Percentiles rank a stretch among this genome's conserved stretches.
phyloP scores from a whole-genome alignment of 2,888 invertebrate genomes.

The Patella caerulea region DNA sequence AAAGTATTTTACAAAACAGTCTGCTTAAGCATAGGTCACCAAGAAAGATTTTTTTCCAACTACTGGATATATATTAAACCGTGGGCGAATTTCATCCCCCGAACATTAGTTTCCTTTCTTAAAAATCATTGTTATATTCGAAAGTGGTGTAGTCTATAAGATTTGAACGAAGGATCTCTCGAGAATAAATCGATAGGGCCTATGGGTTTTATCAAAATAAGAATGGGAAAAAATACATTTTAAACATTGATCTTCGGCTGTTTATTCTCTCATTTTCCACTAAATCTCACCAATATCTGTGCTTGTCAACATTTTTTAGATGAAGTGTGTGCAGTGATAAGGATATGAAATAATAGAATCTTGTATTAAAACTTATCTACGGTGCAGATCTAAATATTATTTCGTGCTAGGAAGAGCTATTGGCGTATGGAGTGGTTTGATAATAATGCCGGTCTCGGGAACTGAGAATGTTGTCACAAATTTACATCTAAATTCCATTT shows the following conservation, averaged over 20 bases:
- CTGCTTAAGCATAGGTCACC: too few relatives aligned
- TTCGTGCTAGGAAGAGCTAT: neutral
- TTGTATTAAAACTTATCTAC: neutral
- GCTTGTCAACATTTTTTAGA: conserved; percentile 3
- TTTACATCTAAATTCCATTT: conserved; percentile 13
- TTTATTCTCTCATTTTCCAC: conserved; percentile 9
- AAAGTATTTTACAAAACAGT: too few relatives aligned
- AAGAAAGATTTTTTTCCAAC: too few relatives aligned
- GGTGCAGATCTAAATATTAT: conserved; percentile 7
- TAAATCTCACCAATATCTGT: conserved; percentile 1
- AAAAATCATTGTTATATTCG: neutral
- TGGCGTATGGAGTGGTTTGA: conserved; percentile 7
- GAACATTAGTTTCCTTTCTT: too few relatives aligned
- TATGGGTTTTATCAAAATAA: neutral
- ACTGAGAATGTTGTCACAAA: conserved; percentile 9
- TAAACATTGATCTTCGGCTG: conserved; percentile 1
- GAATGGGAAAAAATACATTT: neutral
- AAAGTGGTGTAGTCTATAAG: neutral
- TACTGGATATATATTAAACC: too few relatives aligned
- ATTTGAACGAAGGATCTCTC: neutral
- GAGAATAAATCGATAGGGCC: neutral
- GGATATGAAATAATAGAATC: conserved; percentile 6
- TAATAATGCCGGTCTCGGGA: neutral
- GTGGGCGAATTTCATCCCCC: too few relatives aligned
- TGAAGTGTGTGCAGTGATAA: conserved; percentile 12